Percentiles rank a stretch among this genome's conserved stretches.
These are phyloP conservation scores for Hippocampus kuda DNA, from an alignment of 2,797 vertebrate species.

Conservation along the genomic window DNA sequence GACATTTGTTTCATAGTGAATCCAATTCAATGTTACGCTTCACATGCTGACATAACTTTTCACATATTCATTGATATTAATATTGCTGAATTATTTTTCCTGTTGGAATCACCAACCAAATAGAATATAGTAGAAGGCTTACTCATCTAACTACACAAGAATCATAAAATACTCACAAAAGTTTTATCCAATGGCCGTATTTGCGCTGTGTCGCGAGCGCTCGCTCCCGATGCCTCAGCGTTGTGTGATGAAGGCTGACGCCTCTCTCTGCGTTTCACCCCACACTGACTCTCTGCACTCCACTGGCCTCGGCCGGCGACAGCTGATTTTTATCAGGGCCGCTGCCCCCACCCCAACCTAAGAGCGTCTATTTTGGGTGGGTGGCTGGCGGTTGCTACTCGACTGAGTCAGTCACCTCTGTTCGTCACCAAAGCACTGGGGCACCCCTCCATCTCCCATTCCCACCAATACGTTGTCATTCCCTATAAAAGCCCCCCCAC, in stretches of 20 bases:
- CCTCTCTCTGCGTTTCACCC: conserved; percentile 32
- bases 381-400: conserved; percentile 53
- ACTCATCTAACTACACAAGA: not conserved
- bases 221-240: conserved; percentile 21
- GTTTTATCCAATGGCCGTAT: conserved; percentile 13
- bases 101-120: too few species aligned
- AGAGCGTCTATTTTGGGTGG: conserved; percentile 76
- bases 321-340: conserved; percentile 79
- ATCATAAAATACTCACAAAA: conserved; percentile 47
- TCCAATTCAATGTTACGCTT: too few species aligned
- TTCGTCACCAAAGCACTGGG: conserved; percentile 45
- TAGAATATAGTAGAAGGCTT: too few species aligned
- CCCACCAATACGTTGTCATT: conserved; percentile 54
- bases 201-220: conserved; percentile 13
- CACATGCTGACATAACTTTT: too few species aligned
- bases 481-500: conserved; percentile 37
- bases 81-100: too few species aligned
- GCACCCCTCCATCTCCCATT: conserved; percentile 46
- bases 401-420: conserved; percentile 65
- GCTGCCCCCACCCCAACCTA: conserved; percentile 37
- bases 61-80: too few species aligned
- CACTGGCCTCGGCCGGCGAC: conserved; percentile 48
- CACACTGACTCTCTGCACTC: conserved; percentile 49
- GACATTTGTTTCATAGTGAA: too few species aligned
- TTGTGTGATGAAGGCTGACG: conserved; percentile 19